Conservation (phyloP, 2,797 vertebrate genomes). For the Xiphorhynchus erythropygius region DNA sequence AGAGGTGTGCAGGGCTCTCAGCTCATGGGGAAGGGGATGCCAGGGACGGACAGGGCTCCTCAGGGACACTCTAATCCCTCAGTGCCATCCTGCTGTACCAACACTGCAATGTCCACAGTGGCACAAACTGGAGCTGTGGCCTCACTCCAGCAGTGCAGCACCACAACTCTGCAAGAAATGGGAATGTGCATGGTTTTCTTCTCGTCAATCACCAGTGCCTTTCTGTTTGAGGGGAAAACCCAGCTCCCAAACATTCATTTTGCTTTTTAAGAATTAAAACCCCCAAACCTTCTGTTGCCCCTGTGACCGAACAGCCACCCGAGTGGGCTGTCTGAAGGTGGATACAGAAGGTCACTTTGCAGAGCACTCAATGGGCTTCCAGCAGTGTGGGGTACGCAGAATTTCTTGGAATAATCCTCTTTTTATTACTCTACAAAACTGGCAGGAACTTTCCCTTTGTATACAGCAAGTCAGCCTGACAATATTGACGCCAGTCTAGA, state of each 20-base stretch:
- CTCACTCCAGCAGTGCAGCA: rapidly evolving
- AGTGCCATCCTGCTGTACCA: rapidly evolving
- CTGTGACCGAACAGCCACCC: neutral
- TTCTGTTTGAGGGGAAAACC: neutral
- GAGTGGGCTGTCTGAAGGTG: neutral
- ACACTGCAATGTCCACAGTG: rapidly evolving
- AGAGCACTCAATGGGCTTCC: neutral
- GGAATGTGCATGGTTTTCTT: neutral
- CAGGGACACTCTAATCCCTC: neutral
- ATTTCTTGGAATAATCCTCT: conserved; percentile 18
- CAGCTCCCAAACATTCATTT: rapidly evolving
- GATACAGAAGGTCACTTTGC: neutral
- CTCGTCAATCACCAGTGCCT: neutral
- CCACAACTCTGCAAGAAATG: neutral
- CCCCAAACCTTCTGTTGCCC: neutral
- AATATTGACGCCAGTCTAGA: neutral
- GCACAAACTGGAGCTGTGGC: neutral
- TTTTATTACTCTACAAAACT: neutral
- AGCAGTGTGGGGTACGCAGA: neutral
- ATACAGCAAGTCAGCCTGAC: neutral
- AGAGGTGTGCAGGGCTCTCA: rapidly evolving
- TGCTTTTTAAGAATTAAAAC: neutral
- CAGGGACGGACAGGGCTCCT: neutral
- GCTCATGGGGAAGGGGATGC: neutral
- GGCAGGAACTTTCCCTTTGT: conserved; percentile 3